Evolutionary conservation across 2,797 vertebrate species (phyloP), one percentile per base, ranked within the genome.

Genomic region (Takifugu rubripes): DNA sequence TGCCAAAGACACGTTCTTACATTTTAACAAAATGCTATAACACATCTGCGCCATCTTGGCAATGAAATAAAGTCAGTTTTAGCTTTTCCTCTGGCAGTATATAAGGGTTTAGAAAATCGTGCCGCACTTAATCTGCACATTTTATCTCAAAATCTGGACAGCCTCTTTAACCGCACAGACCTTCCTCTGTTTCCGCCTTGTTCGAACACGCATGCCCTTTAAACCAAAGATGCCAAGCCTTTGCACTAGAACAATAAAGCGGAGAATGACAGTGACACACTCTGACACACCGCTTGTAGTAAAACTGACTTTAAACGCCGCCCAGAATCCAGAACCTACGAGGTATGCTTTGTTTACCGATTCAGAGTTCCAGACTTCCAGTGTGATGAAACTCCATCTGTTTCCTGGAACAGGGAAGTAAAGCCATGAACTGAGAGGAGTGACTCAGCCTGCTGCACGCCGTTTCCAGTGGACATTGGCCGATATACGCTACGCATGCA

Each of bases 381-480:
- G 58, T 81, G 70, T 83, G 78, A 86, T 80, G 85, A 89, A 89
- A 85, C 69, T 27, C 48, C 74, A 70, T 68, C 64, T 50, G 68
- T 72, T 90, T 90, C 87, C 83, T 56, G 54, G 79, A 80, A 88
- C 74, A 78, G 59, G 72, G 75, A 87, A 85, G 72, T 74, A 26
- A 61, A 64, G 77, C 55, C 59, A 47, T 65, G 46, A 71, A 77
- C 42, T 8, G 62, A 84, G 59, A 62, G 70, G 56, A 47, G 47
- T 82, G 85, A 91, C 65, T 89, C 87, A 85, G 56, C 61, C 69
- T 29, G 56, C 67, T 46, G 57, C 72, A 81, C 74, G 1, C 10
- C 29, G 60, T 81, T 79, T 85, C 82, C 70, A 83, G 78, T 75
- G 59, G 64, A 69, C 66, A 78, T 64, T 73, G 55, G 79, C 51